These are phyloP conservation scores for Nematopogon swammerdamellus DNA, from an alignment of 2,888 invertebrate genomes.

Conservation along the genomic window DNA sequence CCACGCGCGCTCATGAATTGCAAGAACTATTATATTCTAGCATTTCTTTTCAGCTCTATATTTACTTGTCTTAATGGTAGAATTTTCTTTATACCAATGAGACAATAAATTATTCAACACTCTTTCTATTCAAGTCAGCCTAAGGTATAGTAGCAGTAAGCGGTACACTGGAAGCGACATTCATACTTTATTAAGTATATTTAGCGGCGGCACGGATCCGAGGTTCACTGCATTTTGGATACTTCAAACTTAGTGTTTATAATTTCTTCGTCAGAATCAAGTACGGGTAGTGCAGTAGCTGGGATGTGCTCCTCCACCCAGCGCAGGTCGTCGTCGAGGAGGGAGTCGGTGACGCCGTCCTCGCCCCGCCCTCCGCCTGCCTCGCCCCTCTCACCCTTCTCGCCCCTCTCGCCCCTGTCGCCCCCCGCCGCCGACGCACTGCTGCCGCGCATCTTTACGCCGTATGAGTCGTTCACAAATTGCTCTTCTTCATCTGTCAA, in stretches of 20 bases:
- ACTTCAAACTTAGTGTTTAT: constrained; percentile 84
- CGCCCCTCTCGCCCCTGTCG: no score
- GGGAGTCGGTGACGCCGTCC: constrained; percentile 23
- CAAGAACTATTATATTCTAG: no score
- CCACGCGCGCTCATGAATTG: no score
- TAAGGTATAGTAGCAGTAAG: no score
- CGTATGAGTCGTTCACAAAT: constrained; percentile 83
- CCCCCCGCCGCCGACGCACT: constrained; percentile 33
- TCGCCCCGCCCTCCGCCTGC: constrained; percentile 16
- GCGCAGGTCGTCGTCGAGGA: constrained; percentile 50
- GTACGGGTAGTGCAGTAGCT: constrained; percentile 65
- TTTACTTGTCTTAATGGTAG: no score
- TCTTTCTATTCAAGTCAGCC: no score
- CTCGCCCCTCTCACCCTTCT: constrained; percentile 7
- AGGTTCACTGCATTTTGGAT: constrained; percentile 83
- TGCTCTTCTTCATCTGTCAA: constrained; percentile 76
- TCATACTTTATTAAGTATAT: no score
- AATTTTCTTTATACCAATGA: no score
- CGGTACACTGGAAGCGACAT: no score
- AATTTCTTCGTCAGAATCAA: constrained; percentile 75
- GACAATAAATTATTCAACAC: no score
- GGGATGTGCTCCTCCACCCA: constrained; percentile 97
- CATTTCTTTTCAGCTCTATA: no score
- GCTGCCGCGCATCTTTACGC: constrained; percentile 69
- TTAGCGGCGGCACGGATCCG: no score